phyloP scores from a whole-genome alignment of 1,140 invertebrate species.

The Euura lappo region DNA sequence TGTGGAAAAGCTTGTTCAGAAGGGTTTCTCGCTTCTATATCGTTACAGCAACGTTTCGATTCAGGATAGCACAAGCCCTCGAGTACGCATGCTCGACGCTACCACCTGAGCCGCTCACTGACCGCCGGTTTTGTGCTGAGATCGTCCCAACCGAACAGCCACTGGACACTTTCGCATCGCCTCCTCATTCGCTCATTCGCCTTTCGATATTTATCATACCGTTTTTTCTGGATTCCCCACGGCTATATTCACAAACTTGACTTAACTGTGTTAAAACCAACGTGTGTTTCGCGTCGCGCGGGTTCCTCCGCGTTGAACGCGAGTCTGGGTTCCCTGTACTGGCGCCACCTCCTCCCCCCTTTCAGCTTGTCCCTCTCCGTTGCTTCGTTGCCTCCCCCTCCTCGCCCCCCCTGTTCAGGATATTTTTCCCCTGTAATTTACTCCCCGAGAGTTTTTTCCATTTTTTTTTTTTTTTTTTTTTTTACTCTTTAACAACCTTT shows the following conservation, averaged over 20 bases:
- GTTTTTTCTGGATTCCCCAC: no score
- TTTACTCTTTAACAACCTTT: slow-evolving; percentile 11
- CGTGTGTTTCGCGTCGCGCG: neutral
- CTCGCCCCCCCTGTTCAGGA: slow-evolving; percentile 32
- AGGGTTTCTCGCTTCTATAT: no score
- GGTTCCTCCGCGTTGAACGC: slow-evolving; percentile 53
- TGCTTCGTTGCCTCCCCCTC: slow-evolving; percentile 28
- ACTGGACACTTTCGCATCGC: slow-evolving; percentile 12
- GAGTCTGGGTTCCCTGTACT: slow-evolving; percentile 53
- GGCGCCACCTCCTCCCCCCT: slow-evolving; percentile 55
- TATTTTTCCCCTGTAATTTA: slow-evolving; percentile 56
- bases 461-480: slow-evolving; percentile 30
- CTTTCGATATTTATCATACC: neutral
- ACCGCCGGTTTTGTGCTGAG: slow-evolving; percentile 34
- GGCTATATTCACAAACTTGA: no score
- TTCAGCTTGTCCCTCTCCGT: slow-evolving; percentile 28
- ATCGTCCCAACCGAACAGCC: no score
- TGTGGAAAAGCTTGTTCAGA: neutral
- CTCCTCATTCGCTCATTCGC: slow-evolving; percentile 7
- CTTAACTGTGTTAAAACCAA: no score
- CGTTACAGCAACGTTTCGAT: no score
- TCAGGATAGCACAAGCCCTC: no score
- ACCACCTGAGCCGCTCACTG: slow-evolving; percentile 31
- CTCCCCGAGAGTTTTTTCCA: slow-evolving; percentile 40
- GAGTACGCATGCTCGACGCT: slow-evolving; percentile 38